phyloP scores from a whole-genome alignment of 1,140 invertebrate species.

The Delia radicum region DNA sequence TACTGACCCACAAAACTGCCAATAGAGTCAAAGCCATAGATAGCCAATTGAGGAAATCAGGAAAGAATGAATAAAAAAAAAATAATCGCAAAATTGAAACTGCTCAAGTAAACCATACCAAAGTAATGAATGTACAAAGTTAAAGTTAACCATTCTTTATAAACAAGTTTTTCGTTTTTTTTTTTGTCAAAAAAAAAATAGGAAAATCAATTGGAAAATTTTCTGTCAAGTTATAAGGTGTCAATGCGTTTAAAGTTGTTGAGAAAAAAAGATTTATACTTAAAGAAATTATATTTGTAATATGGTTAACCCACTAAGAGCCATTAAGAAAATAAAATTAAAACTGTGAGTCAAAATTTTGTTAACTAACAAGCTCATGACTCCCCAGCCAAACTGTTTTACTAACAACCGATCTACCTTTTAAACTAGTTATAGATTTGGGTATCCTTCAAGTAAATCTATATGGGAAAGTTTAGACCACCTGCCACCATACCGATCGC shows the following conservation, averaged over 20 bases:
- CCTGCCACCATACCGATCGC: too few species aligned
- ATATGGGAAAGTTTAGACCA: too few species aligned
- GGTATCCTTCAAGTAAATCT: too few species aligned
- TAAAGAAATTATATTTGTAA: too few species aligned
- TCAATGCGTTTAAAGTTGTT: not conserved
- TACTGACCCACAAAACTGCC: slow-evolving; percentile 17
- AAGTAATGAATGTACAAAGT: not conserved
- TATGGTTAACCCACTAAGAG: too few species aligned
- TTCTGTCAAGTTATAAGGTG: not conserved
- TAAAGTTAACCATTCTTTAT: too few species aligned
- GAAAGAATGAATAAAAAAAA: not conserved
- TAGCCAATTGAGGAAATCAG: slow-evolving; percentile 9
- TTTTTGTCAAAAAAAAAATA: not conserved
- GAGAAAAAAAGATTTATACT: not conserved
- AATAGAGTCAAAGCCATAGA: not conserved
- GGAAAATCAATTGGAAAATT: not conserved
- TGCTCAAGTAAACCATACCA: not conserved
- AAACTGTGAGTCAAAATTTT: too few species aligned
- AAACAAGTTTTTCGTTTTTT: not conserved
- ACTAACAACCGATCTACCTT: too few species aligned
- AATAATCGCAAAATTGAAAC: not conserved
- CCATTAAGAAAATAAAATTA: too few species aligned
- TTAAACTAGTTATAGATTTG: too few species aligned
- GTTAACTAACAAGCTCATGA: too few species aligned
- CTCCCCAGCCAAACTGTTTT: too few species aligned